Evolutionary conservation across 2,797 vertebrate species (phyloP).

Genomic region (Catostomus latipinnis): DNA sequence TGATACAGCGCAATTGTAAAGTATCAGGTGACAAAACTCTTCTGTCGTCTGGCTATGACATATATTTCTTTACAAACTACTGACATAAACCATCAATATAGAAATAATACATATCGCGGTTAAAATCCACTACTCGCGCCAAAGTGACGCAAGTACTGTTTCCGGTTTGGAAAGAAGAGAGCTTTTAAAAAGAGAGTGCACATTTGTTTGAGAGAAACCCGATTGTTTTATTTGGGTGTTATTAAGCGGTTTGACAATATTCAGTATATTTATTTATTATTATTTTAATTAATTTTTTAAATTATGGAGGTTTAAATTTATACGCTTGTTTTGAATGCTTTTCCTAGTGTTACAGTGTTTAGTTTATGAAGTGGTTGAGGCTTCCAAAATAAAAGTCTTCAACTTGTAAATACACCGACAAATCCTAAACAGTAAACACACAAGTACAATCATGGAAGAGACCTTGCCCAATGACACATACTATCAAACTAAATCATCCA

Average conservation of each 20-base stretch:
- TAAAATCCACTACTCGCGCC: neutral
- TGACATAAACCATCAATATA: neutral
- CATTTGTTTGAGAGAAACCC: neutral
- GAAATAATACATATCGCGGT: too few species aligned
- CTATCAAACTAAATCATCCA: slow-evolving; percentile 61
- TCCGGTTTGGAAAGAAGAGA: slow-evolving; percentile 3
- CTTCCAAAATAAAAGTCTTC: slow-evolving; percentile 22
- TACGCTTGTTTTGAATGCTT: neutral
- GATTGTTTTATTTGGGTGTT: neutral
- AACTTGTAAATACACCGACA: too few species aligned
- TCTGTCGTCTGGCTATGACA: neutral
- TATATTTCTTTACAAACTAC: neutral
- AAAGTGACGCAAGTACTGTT: slow-evolving; percentile 29
- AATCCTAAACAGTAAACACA: neutral
- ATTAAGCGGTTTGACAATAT: neutral
- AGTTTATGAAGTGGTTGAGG: neutral
- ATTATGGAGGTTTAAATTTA: neutral
- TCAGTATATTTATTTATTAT: too few species aligned
- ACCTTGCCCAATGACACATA: slow-evolving; percentile 66
- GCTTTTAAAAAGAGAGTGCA: neutral
- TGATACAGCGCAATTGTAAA: neutral
- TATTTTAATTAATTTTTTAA: neutral
- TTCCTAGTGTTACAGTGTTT: neutral
- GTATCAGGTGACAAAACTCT: neutral
- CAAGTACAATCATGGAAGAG: slow-evolving; percentile 28